A percentile compares a stretch with the other conserved stretches of the same genome.
Conservation (phyloP, 2,797 vertebrate genomes). For the Micropoecilia bifurca region DNA sequence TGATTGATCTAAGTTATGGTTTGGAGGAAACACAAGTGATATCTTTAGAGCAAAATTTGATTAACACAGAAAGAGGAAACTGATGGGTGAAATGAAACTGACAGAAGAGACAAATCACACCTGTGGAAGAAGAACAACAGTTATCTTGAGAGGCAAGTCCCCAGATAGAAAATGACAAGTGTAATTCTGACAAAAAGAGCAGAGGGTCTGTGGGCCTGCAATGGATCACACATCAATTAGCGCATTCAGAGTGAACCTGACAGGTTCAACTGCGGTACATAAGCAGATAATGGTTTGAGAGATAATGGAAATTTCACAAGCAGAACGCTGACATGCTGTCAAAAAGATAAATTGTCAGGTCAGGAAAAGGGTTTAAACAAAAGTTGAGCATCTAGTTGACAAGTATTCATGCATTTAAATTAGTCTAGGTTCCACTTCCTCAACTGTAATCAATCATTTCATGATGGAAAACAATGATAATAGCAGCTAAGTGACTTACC, state of each 20-base stretch:
- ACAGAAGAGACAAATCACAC: slow-evolving; percentile 54
- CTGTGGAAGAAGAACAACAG: slow-evolving; percentile 49
- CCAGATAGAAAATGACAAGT: slow-evolving; percentile 81
- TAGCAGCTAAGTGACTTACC: slow-evolving; percentile 15
- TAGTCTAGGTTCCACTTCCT: slow-evolving; percentile 56
- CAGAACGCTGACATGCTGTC: slow-evolving; percentile 65
- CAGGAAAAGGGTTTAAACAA: slow-evolving; percentile 62
- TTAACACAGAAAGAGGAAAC: slow-evolving; percentile 15
- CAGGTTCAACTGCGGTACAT: slow-evolving; percentile 77
- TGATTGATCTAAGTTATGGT: neutral
- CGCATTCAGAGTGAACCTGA: slow-evolving; percentile 73
- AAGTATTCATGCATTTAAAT: slow-evolving; percentile 71
- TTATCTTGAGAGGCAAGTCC: slow-evolving; percentile 67
- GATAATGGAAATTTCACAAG: slow-evolving; percentile 77
- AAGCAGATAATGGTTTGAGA: slow-evolving; percentile 73
- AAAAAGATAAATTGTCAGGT: slow-evolving; percentile 84
- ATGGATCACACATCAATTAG: slow-evolving; percentile 78
- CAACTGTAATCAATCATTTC: slow-evolving; percentile 70
- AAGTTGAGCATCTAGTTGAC: slow-evolving; percentile 70
- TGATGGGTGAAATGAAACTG: slow-evolving; percentile 42
- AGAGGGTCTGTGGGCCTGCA: slow-evolving; percentile 56
- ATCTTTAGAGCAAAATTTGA: slow-evolving; percentile 18
- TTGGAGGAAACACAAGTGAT: neutral
- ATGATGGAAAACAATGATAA: slow-evolving; percentile 16
- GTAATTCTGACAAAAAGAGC: slow-evolving; percentile 78